Conservation (phyloP, 2,797 vertebrate genomes). For the Liasis olivaceus region DNA sequence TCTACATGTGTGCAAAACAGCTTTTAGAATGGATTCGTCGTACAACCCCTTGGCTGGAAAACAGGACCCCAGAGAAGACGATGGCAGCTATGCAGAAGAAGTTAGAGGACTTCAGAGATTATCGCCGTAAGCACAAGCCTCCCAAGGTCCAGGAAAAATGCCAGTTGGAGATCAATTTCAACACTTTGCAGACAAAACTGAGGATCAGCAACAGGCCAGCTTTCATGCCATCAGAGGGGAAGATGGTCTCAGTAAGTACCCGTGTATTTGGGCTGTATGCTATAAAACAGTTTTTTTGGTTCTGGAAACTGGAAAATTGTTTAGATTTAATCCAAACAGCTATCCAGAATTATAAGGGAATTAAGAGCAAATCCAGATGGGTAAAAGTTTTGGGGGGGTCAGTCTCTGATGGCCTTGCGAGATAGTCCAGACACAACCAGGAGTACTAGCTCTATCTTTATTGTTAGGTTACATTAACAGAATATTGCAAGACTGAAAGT, state of each 20-base stretch:
- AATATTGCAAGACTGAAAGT: background rate
- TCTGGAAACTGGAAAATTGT: background rate
- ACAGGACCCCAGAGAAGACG: constrained; percentile 91
- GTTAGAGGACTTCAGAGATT: constrained; percentile 96
- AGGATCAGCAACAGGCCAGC: constrained; percentile 95
- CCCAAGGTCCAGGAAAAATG: constrained; percentile 98
- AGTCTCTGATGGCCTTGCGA: background rate
- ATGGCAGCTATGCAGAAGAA: constrained; percentile 95
- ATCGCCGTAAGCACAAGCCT: constrained; percentile 95
- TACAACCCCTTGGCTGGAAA: constrained; percentile 97
- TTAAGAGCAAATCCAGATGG: background rate
- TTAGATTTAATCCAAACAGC: constrained; percentile 23
- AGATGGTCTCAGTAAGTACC: constrained; percentile 96
- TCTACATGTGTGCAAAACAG: constrained; percentile 69
- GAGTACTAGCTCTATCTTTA: background rate
- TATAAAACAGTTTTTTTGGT: accelerated
- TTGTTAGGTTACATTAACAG: background rate
- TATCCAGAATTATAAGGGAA: background rate
- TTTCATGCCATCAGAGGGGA: constrained; percentile 98
- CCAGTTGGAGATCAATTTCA: constrained; percentile 97
- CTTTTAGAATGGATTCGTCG: constrained; percentile 97
- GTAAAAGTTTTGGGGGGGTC: background rate
- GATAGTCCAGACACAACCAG: background rate
- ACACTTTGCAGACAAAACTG: constrained; percentile 96
- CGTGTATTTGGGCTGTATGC: background rate